These are phyloP conservation scores for Drosophila kambysellisi DNA, from an alignment of 2,888 invertebrate species.

Conservation along the genomic window DNA sequence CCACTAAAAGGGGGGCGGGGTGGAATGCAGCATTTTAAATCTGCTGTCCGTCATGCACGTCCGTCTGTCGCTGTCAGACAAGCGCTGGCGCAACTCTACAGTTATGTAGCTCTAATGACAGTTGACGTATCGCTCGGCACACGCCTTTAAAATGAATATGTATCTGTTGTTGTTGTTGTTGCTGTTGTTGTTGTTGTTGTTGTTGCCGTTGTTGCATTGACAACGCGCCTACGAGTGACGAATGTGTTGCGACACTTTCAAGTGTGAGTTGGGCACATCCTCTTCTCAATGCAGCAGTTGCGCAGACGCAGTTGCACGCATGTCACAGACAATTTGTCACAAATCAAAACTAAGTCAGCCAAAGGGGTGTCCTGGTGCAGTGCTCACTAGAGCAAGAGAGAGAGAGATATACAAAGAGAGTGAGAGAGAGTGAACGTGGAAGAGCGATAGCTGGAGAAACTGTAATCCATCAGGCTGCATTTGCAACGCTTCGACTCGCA, in stretches of 20 bases:
- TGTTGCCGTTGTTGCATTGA: conserved; percentile 23
- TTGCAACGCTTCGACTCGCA: conserved; percentile 65
- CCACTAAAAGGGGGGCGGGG: neutral
- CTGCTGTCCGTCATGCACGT: conserved; percentile 46
- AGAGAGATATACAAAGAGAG: neutral
- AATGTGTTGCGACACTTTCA: conserved; percentile 80
- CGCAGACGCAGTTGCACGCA: conserved; percentile 37
- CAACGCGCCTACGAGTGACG: conserved; percentile 66
- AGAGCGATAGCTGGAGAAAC: neutral
- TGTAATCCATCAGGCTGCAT: conserved; percentile 75
- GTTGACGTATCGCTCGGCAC: conserved; percentile 67
- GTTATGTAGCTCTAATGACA: conserved; percentile 64
- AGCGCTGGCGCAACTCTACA: conserved; percentile 15
- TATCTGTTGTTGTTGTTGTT: conserved; percentile 10
- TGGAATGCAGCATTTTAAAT: conserved; percentile 25
- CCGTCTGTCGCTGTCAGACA: conserved; percentile 26
- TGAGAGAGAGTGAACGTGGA: neutral
- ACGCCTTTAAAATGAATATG: conserved; percentile 51
- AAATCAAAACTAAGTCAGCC: conserved; percentile 72
- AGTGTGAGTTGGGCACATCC: conserved; percentile 49
- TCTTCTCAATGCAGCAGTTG: conserved; percentile 21
- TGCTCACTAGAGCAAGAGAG: neutral
- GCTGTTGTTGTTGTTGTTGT: neutral
- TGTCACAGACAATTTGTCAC: conserved; percentile 77
- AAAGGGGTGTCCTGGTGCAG: conserved; percentile 67